Percentiles rank a stretch among this genome's conserved stretches.
phyloP scores from a whole-genome alignment of 92 coral and sea anemone genomes.

The Zoanthus solanderi region DNA sequence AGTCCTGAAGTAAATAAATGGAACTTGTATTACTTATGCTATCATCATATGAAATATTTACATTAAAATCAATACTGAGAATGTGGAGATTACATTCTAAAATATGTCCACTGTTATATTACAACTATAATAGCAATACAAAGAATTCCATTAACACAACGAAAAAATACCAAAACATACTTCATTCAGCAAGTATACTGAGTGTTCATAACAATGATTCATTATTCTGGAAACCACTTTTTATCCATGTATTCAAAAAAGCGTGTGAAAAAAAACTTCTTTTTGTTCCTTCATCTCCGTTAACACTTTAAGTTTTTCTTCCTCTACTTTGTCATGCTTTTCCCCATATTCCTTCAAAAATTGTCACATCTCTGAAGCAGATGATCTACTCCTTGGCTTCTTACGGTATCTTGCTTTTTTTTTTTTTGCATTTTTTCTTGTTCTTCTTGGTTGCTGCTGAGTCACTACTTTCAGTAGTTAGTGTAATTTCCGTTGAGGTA shows the following conservation, averaged over 20 bases:
- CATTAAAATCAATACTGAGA: neutral
- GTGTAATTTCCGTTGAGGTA: constrained; percentile 13
- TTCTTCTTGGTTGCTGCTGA: neutral
- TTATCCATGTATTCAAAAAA: constrained; percentile 59
- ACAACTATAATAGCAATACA: constrained; percentile 4
- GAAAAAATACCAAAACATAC: neutral
- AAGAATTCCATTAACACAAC: constrained; percentile 11
- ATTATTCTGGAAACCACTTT: constrained; percentile 20
- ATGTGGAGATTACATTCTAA: constrained; percentile 9
- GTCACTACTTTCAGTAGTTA: constrained; percentile 17
- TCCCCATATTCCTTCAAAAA: constrained; percentile 52
- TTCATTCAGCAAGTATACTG: constrained; percentile 14
- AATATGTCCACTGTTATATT: neutral
- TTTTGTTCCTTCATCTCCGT: constrained; percentile 70
- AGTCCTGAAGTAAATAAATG: constrained; percentile 19
- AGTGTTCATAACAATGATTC: constrained; percentile 21
- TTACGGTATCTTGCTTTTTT: constrained; percentile 47
- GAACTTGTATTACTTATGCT: constrained; percentile 11
- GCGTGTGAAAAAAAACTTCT: constrained; percentile 44
- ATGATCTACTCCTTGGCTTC: constrained; percentile 64
- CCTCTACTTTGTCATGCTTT: constrained; percentile 60
- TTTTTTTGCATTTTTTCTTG: neutral
- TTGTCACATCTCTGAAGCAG: constrained; percentile 66
- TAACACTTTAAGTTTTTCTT: constrained; percentile 56
- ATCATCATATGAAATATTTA: neutral